Conservation (phyloP, 2,888 invertebrate genomes). For the Dinocampus coccinellae region DNA sequence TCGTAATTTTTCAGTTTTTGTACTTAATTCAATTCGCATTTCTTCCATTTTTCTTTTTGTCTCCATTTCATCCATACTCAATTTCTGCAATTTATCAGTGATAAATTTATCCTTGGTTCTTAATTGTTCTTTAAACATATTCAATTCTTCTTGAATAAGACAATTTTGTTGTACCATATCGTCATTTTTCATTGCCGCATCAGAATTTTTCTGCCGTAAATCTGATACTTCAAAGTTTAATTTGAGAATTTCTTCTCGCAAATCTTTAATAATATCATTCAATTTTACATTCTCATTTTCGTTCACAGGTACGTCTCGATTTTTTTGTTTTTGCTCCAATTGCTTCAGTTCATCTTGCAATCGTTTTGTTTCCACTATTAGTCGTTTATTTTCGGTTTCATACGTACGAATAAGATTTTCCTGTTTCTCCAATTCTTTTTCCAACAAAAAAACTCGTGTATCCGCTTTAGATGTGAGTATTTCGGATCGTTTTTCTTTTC, state of each 20-base stretch:
- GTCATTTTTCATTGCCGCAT: conserved; percentile 57
- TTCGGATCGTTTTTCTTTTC: conserved; percentile 41
- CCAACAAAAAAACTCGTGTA: conserved; percentile 53
- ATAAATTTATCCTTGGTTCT: conserved; percentile 64
- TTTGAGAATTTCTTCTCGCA: conserved; percentile 60
- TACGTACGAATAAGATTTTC: conserved; percentile 62
- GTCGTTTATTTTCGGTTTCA: conserved; percentile 62
- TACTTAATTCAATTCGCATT: conserved; percentile 59
- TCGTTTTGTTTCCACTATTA: conserved; percentile 59
- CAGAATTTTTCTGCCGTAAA: conserved; percentile 58
- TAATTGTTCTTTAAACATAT: conserved; percentile 65
- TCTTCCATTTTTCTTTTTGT: conserved; percentile 63
- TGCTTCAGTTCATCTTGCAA: conserved; percentile 59
- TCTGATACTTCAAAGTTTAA: conserved; percentile 59
- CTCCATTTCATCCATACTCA: conserved; percentile 59
- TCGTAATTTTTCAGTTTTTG: conserved; percentile 62
- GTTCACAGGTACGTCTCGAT: conserved; percentile 38
- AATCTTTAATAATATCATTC: conserved; percentile 59
- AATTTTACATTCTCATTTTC: conserved; percentile 51
- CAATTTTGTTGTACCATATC: conserved; percentile 61
- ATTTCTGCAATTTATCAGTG: conserved; percentile 59
- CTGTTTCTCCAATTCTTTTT: conserved; percentile 62
- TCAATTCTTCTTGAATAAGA: conserved; percentile 60
- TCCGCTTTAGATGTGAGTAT: conserved; percentile 45
- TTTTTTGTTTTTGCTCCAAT: conserved; percentile 51